Percentiles rank a stretch among this genome's conserved stretches.
phyloP scores from a whole-genome alignment of 1,140 invertebrate species.

The Holotrichia oblita region DNA sequence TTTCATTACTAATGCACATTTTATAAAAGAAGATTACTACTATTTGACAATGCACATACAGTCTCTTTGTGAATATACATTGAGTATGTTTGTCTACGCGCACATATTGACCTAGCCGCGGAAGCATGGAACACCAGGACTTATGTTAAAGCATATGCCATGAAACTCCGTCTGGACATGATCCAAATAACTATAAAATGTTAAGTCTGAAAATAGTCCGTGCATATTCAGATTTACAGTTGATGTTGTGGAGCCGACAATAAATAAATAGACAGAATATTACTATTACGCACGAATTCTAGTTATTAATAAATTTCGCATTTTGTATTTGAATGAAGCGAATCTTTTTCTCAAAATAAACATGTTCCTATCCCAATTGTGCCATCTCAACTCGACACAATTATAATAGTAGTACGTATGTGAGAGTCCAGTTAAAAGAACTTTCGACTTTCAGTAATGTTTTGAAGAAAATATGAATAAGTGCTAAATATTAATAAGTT shows the following conservation, averaged over 20 bases:
- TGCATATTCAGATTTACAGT: not conserved
- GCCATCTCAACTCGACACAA: too few relatives aligned
- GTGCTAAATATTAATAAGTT: too few relatives aligned
- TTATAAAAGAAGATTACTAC: not conserved
- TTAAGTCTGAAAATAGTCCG: conserved; percentile 7
- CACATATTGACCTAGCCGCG: not conserved
- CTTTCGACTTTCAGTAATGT: too few relatives aligned
- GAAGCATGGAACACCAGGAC: not conserved
- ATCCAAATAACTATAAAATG: conserved; percentile 21
- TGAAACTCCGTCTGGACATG: not conserved
- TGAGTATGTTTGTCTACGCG: not conserved
- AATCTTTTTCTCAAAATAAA: too few relatives aligned
- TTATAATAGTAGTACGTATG: too few relatives aligned
- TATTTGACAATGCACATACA: not conserved
- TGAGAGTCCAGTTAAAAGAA: too few relatives aligned
- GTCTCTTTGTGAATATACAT: not conserved
- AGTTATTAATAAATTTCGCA: not conserved
- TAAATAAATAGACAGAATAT: not conserved
- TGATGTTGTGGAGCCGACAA: not conserved
- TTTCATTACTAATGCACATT: not conserved
- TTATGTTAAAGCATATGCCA: not conserved
- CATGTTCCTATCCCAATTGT: too few relatives aligned
- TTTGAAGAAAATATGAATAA: too few relatives aligned
- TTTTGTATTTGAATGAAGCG: too few relatives aligned
- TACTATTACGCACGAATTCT: not conserved